Percentiles rank a stretch among this genome's conserved stretches.
phyloP scores from a whole-genome alignment of 2,113 vertebrate species.

The Nansenia antarctica region DNA sequence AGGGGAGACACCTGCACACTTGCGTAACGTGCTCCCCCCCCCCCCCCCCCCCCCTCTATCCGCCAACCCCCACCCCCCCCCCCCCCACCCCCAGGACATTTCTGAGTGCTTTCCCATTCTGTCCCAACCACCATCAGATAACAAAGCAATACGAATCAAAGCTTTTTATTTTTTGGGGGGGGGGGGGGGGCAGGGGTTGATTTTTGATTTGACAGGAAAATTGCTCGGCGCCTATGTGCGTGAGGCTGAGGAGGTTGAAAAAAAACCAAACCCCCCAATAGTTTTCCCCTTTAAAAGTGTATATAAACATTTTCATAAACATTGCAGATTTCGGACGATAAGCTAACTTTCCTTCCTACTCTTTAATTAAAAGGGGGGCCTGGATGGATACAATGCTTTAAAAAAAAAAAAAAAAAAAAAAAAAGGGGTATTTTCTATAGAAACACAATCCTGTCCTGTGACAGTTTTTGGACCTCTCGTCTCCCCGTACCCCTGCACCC shows the following conservation, averaged over 20 bases:
- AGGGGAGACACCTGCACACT: conserved; percentile 31
- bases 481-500: conserved; percentile 2
- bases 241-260: not conserved
- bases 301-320: conserved; percentile 45
- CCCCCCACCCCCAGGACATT: not conserved
- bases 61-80: not conserved
- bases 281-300: no score
- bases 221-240: conserved; percentile 19
- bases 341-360: conserved; percentile 12
- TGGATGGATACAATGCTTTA: conserved; percentile 33
- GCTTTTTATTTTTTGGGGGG: no score
- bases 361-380: conserved; percentile 56
- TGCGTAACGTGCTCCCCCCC: not conserved
- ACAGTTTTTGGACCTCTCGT: conserved; percentile 42
- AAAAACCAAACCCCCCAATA: conserved; percentile 24
- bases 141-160: conserved; percentile 40
- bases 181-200: no score
- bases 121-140: conserved; percentile 55
- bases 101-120: conserved; percentile 27
- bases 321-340: conserved; percentile 45
- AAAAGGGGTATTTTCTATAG: conserved; percentile 46
- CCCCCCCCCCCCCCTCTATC: not conserved
- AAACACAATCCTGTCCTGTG: conserved; percentile 52
- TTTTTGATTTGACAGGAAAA: conserved; percentile 47
- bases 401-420: no score